phyloP scores from a whole-genome alignment of 2,797 vertebrate genomes.

The Columba guinea region DNA sequence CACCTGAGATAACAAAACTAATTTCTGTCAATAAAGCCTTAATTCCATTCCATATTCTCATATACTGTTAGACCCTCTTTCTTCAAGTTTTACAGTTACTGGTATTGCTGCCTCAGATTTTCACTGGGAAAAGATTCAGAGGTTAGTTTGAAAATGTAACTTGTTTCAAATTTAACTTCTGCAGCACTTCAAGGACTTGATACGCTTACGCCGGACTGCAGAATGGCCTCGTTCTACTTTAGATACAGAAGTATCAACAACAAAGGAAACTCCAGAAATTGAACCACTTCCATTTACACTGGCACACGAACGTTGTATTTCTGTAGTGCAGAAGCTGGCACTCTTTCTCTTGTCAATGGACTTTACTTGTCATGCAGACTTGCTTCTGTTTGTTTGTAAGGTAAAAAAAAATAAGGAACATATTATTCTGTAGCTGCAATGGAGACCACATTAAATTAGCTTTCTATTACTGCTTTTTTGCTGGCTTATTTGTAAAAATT shows the following conservation, averaged over 20 bases:
- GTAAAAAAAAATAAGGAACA: slow-evolving; percentile 66
- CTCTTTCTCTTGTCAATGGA: slow-evolving; percentile 99
- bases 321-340: slow-evolving; percentile 95
- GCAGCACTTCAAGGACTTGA: slow-evolving; percentile 99
- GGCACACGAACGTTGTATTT: slow-evolving; percentile 97
- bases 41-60: neutral
- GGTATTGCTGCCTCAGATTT: neutral
- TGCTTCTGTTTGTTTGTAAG: slow-evolving; percentile 98
- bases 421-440: neutral
- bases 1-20: neutral
- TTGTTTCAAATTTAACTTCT: slow-evolving; percentile 31
- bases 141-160: neutral
- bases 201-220: slow-evolving; percentile 93
- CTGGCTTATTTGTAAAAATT: neutral
- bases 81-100: neutral
- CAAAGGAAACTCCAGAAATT: slow-evolving; percentile 93
- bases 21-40: neutral
- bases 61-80: neutral
- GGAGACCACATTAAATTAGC: neutral
- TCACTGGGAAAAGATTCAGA: neutral
- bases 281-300: slow-evolving; percentile 96
- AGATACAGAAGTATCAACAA: slow-evolving; percentile 89
- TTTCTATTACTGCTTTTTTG: neutral
- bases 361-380: slow-evolving; percentile 98
- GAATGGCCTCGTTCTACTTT: slow-evolving; percentile 96